These are phyloP conservation scores for Chaitophorus viminalis DNA, from an alignment of 2,888 invertebrate genomes.

Conservation along the genomic window DNA sequence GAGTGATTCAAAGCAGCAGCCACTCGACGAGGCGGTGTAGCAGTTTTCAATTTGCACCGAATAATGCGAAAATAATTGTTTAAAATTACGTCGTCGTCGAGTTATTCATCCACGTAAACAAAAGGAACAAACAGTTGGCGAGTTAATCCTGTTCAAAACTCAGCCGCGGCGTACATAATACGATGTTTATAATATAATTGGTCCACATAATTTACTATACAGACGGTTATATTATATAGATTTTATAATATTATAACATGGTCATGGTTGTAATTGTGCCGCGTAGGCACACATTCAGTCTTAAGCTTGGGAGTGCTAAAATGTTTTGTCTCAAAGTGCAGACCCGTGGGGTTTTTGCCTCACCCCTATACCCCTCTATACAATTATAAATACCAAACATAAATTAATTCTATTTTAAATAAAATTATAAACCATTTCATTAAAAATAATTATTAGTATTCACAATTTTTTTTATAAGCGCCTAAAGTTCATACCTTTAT, in stretches of 20 bases:
- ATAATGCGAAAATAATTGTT: conserved; percentile 45
- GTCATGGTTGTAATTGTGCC: background rate
- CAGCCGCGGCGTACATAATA: conserved; percentile 15
- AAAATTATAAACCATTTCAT: no score
- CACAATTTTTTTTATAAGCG: no score
- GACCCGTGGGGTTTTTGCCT: no score
- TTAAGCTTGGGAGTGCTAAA: no score
- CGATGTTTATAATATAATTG: background rate
- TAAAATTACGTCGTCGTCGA: conserved; percentile 25
- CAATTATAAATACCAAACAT: no score
- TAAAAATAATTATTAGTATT: no score
- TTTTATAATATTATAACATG: background rate
- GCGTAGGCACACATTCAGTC: no score
- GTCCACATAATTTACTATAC: background rate
- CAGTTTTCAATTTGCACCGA: conserved; percentile 49
- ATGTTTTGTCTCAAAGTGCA: no score
- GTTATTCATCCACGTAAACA: conserved; percentile 36
- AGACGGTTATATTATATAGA: background rate
- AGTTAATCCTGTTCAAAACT: conserved; percentile 45
- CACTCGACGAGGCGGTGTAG: conserved; percentile 30
- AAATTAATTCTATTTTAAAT: no score
- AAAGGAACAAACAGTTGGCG: conserved; percentile 52
- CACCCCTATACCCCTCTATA: no score
- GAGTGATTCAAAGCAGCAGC: conserved; percentile 2
- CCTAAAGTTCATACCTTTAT: no score